phyloP scores from a whole-genome alignment of 64 coral and sea anemone species.

The Pachyseris speciosa region DNA sequence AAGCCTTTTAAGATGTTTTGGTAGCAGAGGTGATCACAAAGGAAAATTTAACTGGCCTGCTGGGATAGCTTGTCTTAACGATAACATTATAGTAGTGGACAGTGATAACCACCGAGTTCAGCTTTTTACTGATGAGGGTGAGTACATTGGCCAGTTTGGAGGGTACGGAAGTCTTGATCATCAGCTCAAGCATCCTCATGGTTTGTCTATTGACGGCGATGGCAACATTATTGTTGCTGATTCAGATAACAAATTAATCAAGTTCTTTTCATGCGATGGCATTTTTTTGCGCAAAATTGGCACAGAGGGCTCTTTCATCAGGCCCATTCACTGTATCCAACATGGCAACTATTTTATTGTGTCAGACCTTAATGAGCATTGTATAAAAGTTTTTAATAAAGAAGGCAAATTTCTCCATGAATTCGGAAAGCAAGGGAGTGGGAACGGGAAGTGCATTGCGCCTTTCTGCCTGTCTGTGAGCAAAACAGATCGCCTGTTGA shows the following conservation, averaged over 20 bases:
- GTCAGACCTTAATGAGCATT: too few species aligned
- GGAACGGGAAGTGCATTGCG: conserved; percentile 13
- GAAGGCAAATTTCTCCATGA: conserved; percentile 32
- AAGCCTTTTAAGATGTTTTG: not conserved
- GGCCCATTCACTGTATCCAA: conserved; percentile 30
- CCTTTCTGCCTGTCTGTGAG: conserved; percentile 33
- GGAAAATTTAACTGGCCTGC: not conserved
- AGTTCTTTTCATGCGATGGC: conserved; percentile 38
- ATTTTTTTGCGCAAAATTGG: conserved; percentile 18
- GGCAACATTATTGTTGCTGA: conserved; percentile 40
- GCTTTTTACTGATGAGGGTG: too few species aligned
- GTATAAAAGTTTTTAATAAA: too few species aligned
- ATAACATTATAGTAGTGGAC: too few species aligned
- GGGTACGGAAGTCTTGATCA: too few species aligned
- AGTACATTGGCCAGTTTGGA: too few species aligned
- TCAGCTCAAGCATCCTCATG: too few species aligned
- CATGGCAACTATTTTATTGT: too few species aligned
- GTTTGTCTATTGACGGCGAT: too few species aligned
- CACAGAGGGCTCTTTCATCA: not conserved
- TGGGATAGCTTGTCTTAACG: not conserved
- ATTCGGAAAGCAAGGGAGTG: conserved; percentile 34
- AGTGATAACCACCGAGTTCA: too few species aligned
- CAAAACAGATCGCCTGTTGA: conserved; percentile 33
- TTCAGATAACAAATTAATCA: conserved; percentile 31
- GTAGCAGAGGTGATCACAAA: not conserved